phyloP scores from a whole-genome alignment of 2,797 vertebrate genomes.

The Sciurus vulgaris region DNA sequence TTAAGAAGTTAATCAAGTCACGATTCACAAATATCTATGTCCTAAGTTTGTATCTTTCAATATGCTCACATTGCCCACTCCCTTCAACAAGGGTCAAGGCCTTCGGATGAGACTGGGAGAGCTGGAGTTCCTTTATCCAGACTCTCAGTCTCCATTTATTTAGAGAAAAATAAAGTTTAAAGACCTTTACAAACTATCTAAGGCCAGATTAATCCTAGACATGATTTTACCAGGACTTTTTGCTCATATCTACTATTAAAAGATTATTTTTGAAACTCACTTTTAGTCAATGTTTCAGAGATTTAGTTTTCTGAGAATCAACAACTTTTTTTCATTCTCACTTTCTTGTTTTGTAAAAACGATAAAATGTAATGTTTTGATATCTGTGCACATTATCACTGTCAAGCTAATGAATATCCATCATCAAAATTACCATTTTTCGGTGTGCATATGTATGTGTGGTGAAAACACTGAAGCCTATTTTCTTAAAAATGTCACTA shows the following conservation, averaged over 20 bases:
- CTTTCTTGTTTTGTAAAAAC: background rate
- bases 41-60: background rate
- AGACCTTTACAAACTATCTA: background rate
- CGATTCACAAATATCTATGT: background rate
- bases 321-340: background rate
- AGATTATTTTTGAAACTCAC: background rate
- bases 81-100: background rate
- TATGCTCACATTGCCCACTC: background rate
- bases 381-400: no score
- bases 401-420: background rate
- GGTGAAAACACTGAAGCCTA: background rate
- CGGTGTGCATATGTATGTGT: no score
- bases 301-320: conserved; percentile 19
- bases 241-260: background rate
- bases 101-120: background rate
- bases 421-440: background rate
- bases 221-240: background rate
- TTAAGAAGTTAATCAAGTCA: background rate
- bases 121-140: background rate
- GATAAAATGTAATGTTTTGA: no score
- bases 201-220: background rate
- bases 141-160: background rate
- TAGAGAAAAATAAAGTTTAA: background rate
- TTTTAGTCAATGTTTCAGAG: background rate
- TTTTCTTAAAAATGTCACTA: background rate